Evolutionary conservation across 2,113 vertebrate genomes (phyloP).

Genomic region (Gasterosteus aculeatus): DNA sequence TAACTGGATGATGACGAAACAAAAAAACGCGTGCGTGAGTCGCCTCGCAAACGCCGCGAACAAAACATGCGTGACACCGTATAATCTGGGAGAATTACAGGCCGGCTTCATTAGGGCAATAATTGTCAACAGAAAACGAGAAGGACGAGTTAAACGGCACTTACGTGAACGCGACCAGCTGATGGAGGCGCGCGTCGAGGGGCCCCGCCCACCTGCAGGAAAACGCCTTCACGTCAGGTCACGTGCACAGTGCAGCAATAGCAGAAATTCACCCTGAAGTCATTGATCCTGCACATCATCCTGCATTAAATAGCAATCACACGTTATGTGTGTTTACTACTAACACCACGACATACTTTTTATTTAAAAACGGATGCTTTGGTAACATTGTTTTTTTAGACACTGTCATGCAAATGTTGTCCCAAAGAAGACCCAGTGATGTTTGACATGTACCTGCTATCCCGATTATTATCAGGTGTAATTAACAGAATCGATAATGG

Average conservation of each 20-base stretch:
- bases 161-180: conserved; percentile 44
- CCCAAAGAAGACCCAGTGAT: not conserved
- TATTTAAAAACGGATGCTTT: too few species aligned
- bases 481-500: not conserved
- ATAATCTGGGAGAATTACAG: not conserved
- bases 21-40: not conserved
- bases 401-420: not conserved
- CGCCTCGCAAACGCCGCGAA: not conserved
- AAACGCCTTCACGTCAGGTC: too few species aligned
- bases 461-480: not conserved
- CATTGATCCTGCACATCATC: not conserved
- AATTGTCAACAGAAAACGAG: conserved; percentile 46
- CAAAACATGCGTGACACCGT: not conserved
- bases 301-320: not conserved
- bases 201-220: too few species aligned
- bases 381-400: too few species aligned
- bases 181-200: not conserved
- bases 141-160: conserved; percentile 72
- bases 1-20: not conserved
- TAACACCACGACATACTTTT: not conserved
- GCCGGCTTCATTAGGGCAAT: not conserved
- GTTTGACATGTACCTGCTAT: not conserved
- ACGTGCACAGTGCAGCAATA: too few species aligned
- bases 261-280: not conserved
- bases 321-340: not conserved